These are phyloP conservation scores for Boulengeromyrus knoepffleri DNA, from an alignment of 2,113 vertebrate genomes.

Conservation along the genomic window DNA sequence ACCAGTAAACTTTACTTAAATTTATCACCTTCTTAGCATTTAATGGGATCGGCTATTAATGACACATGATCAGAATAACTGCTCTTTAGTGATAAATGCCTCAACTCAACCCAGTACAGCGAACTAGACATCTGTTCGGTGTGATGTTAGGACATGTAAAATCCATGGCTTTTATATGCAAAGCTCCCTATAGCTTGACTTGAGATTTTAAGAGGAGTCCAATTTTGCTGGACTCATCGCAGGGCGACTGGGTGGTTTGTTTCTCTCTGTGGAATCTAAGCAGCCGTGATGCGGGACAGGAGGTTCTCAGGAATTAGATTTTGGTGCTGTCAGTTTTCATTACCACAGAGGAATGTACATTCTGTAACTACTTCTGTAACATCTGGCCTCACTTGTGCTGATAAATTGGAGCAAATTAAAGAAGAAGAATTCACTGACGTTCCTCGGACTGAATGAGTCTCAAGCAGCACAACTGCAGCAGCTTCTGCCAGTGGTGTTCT, in stretches of 20 bases:
- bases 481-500: not conserved
- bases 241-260: not conserved
- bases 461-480: not conserved
- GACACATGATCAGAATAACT: not conserved
- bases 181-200: not conserved
- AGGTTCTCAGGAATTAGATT: not conserved
- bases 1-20: not conserved
- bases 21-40: not conserved
- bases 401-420: not conserved
- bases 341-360: not conserved
- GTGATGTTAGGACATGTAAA: not conserved
- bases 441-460: not conserved
- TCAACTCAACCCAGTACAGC: not conserved
- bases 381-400: not conserved
- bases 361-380: not conserved
- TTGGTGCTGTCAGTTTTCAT: constrained; percentile 7
- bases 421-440: not conserved
- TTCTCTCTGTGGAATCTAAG: not conserved
- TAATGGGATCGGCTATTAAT: not conserved
- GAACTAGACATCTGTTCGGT: not conserved
- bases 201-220: not conserved
- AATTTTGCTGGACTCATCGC: not conserved
- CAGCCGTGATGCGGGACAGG: not conserved
- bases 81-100: not conserved
- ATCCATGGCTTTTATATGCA: not conserved